These are phyloP conservation scores for Holacanthus passer DNA, from an alignment of 2,113 vertebrate species.

Conservation along the genomic window DNA sequence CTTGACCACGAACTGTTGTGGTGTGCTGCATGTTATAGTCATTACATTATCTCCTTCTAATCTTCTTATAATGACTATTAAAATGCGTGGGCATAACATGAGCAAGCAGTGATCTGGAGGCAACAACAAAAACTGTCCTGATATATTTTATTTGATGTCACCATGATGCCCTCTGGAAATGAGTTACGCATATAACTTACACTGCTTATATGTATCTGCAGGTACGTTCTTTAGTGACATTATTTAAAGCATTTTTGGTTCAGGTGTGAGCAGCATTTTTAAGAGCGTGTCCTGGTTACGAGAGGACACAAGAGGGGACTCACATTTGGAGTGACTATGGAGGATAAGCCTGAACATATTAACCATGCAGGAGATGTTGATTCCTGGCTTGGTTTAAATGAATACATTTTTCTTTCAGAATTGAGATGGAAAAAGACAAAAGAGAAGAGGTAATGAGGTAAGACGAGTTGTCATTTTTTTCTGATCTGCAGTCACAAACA, in stretches of 20 bases:
- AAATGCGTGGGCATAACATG: neutral
- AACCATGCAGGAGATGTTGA: neutral
- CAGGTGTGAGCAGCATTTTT: conserved; percentile 12
- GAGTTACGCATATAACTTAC: conserved; percentile 9
- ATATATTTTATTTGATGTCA: conserved; percentile 14
- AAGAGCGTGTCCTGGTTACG: conserved; percentile 14
- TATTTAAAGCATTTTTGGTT: neutral
- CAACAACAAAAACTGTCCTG: conserved; percentile 4
- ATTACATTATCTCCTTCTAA: conserved; percentile 1
- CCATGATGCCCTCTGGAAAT: conserved; percentile 2
- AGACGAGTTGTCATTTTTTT: neutral
- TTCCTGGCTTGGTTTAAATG: neutral
- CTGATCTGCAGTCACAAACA: neutral
- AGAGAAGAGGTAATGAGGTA: neutral
- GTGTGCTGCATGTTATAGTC: neutral
- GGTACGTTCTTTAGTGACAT: neutral
- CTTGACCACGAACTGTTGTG: neutral
- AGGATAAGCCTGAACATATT: too few species aligned
- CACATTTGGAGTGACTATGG: neutral
- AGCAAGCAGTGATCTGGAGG: neutral
- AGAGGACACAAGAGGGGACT: neutral
- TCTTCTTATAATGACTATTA: conserved; percentile 18
- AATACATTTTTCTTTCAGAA: neutral
- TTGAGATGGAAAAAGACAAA: neutral
- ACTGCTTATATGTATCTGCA: conserved; percentile 7